A percentile compares a stretch with the other conserved stretches of the same genome.
These are phyloP conservation scores for Falcaria lacertinaria DNA, from an alignment of 2,888 invertebrate species.

Conservation along the genomic window DNA sequence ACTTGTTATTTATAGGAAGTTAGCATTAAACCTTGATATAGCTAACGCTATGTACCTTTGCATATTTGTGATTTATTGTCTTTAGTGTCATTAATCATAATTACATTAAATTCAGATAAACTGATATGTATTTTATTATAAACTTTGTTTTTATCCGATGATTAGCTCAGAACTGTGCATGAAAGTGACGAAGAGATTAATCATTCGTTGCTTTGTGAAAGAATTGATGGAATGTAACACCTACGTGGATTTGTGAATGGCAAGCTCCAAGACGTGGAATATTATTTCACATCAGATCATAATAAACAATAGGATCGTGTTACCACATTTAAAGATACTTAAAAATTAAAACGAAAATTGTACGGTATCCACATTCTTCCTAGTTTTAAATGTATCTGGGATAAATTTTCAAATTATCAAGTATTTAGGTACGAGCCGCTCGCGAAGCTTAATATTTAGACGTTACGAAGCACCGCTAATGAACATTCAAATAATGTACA, in stretches of 20 bases:
- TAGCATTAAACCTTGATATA: conserved; percentile 48
- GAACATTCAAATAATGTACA: not conserved
- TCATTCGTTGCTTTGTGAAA: not conserved
- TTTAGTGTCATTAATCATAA: conserved; percentile 38
- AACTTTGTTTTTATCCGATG: not conserved
- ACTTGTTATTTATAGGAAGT: conserved; percentile 45
- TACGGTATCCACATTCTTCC: too few species aligned
- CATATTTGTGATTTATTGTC: conserved; percentile 50
- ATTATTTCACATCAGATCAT: too few species aligned
- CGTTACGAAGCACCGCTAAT: not conserved
- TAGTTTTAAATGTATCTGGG: too few species aligned
- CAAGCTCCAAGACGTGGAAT: too few species aligned
- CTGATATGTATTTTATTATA: conserved; percentile 5
- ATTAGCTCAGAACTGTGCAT: not conserved
- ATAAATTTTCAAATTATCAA: too few species aligned
- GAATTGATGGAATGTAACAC: not conserved
- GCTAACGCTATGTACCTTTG: conserved; percentile 37
- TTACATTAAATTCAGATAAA: conserved; percentile 23
- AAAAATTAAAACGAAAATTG: too few species aligned
- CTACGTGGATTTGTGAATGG: not conserved
- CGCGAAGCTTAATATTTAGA: not conserved
- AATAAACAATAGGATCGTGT: too few species aligned
- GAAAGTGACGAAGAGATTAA: not conserved
- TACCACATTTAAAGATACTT: too few species aligned
- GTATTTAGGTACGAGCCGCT: too few species aligned